phyloP scores from a whole-genome alignment of 2,797 vertebrate species.

The Heliangelus exortis region DNA sequence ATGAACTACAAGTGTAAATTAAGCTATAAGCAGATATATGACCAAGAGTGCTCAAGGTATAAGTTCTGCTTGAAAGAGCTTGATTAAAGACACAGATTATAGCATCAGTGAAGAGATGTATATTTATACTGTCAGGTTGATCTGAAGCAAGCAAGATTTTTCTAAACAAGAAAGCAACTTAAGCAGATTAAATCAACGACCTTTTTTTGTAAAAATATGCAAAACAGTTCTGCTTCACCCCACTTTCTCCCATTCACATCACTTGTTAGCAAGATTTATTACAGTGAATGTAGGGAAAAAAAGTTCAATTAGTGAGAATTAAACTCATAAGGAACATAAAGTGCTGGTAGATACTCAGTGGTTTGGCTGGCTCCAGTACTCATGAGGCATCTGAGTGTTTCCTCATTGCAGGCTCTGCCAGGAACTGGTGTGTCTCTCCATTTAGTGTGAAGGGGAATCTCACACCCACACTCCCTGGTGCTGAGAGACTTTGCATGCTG shows the following conservation, averaged over 20 bases:
- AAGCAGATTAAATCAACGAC: background rate
- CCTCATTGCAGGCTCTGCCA: background rate
- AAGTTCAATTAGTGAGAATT: background rate
- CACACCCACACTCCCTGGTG: background rate
- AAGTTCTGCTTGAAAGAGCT: conserved; percentile 4
- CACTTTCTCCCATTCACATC: background rate
- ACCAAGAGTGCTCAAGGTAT: background rate
- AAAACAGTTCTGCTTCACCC: background rate
- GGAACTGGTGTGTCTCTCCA: background rate
- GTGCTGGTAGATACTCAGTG: background rate
- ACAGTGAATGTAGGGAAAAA: background rate
- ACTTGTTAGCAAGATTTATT: background rate
- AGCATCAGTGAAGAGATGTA: background rate
- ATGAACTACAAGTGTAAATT: conserved; percentile 17
- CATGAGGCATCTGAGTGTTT: background rate
- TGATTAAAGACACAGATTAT: conserved; percentile 28
- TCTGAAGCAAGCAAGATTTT: conserved; percentile 41
- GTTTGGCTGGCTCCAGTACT: background rate
- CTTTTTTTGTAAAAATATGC: background rate
- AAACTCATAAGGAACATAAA: background rate
- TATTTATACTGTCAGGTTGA: conserved; percentile 14
- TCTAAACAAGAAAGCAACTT: background rate
- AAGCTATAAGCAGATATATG: background rate
- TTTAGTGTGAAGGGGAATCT: background rate
- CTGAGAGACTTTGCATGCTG: background rate